phyloP scores from a whole-genome alignment of 2,888 invertebrate genomes.

The Paralinhomoeus sp. region DNA sequence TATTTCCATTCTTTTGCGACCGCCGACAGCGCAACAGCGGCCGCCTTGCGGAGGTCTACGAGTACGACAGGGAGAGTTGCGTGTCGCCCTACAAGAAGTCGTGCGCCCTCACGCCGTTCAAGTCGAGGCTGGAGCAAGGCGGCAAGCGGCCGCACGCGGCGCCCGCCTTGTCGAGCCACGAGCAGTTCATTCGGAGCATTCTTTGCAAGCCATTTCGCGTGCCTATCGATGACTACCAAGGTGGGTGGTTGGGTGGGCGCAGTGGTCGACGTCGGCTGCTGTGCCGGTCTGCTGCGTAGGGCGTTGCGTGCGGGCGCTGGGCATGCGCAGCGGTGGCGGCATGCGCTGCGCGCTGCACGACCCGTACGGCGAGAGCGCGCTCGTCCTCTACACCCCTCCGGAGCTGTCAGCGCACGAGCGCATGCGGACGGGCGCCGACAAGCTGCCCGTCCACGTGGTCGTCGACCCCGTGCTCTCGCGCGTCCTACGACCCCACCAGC shows the following conservation, averaged over 20 bases:
- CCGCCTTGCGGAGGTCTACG: too few species aligned
- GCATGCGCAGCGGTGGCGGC: conserved; percentile 47
- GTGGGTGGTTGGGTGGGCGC: too few species aligned
- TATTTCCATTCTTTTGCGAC: too few species aligned
- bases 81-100: too few species aligned
- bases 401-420: conserved; percentile 60
- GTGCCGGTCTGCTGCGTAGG: too few species aligned
- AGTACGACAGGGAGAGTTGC: too few species aligned
- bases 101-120: too few species aligned
- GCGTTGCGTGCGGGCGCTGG: conserved; percentile 47
- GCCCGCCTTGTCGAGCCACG: conserved; percentile 31
- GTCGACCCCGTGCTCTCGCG: conserved; percentile 78
- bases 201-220: conserved; percentile 64
- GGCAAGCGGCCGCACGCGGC: background rate
- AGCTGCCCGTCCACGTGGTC: conserved; percentile 62
- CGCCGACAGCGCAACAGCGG: too few species aligned
- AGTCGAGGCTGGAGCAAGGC: too few species aligned
- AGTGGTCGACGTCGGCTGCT: too few species aligned
- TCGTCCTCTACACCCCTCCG: conserved; percentile 65
- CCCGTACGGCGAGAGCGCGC: conserved; percentile 67
- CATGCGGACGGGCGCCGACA: too few species aligned
- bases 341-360: conserved; percentile 55
- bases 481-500: conserved; percentile 79
- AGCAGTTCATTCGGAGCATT: conserved; percentile 56
- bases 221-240: conserved; percentile 61